Evolutionary conservation across 2,113 vertebrate species (phyloP).

Genomic region (Heterotilapia buettikoferi): DNA sequence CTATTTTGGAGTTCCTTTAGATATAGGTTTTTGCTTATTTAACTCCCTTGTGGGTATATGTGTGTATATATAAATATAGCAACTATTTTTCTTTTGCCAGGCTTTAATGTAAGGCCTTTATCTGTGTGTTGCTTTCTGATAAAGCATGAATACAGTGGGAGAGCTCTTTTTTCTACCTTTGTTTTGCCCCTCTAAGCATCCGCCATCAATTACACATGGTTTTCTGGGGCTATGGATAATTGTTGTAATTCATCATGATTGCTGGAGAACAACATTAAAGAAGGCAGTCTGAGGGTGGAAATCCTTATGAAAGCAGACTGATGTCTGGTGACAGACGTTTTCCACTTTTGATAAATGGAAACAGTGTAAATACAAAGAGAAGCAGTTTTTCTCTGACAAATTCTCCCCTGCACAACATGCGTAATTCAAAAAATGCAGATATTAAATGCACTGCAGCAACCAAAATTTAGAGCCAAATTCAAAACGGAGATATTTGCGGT

Average conservation of each 20-base stretch:
- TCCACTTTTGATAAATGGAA: neutral
- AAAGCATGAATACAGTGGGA: constrained; percentile 10
- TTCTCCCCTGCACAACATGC: neutral
- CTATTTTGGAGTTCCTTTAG: neutral
- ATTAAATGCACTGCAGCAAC: neutral
- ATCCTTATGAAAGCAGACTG: neutral
- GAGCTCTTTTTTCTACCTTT: neutral
- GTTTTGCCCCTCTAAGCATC: constrained; percentile 33
- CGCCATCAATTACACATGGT: constrained; percentile 40
- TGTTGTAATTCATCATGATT: constrained; percentile 50
- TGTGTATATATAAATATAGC: neutral
- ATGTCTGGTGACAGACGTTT: neutral
- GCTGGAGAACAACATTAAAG: constrained; percentile 6
- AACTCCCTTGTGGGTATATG: neutral
- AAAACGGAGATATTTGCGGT: neutral
- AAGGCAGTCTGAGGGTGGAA: neutral
- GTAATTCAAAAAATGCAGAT: neutral
- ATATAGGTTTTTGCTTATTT: constrained; percentile 4
- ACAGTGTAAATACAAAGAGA: neutral
- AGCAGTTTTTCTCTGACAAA: neutral
- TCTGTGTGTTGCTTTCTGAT: constrained; percentile 28
- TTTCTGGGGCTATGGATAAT: constrained; percentile 37
- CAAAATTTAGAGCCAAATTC: neutral
- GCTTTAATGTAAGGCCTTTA: constrained; percentile 26
- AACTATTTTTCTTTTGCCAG: neutral